A percentile compares a stretch with the other conserved stretches of the same genome.
Conservation (phyloP, 2,113 vertebrate genomes). For the Ardeotis arabs region DNA sequence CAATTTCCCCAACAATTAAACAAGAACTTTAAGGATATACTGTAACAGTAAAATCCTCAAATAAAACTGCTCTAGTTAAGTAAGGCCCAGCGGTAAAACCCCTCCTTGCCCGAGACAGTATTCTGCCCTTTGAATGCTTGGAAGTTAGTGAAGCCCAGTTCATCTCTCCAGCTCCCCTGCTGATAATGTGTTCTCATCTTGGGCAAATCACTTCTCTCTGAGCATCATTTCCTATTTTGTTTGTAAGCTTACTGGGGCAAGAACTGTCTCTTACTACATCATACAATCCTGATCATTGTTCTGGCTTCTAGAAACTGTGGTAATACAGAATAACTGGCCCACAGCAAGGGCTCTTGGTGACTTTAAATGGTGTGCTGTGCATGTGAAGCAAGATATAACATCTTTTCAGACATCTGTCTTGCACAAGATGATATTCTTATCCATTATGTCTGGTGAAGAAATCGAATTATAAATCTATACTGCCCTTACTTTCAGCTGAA, state of each 20-base stretch:
- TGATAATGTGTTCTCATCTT: background rate
- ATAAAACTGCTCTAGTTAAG: background rate
- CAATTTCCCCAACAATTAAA: background rate
- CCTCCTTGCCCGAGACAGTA: background rate
- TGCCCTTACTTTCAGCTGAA: background rate
- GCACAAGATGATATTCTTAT: background rate
- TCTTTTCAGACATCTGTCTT: background rate
- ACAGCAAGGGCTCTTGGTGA: background rate
- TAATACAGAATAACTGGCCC: background rate
- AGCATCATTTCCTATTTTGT: background rate
- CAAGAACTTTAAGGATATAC: background rate
- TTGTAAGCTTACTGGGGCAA: background rate
- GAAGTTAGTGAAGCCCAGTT: background rate
- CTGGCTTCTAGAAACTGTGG: background rate
- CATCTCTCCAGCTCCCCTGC: background rate
- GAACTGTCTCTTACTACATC: background rate
- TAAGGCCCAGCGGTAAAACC: background rate
- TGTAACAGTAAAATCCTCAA: background rate
- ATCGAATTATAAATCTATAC: constrained; percentile 7
- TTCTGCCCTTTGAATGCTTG: background rate
- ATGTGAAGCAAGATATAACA: background rate
- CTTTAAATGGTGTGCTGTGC: background rate
- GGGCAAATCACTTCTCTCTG: background rate
- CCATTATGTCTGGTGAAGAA: background rate
- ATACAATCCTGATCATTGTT: background rate